Evolutionary conservation across 2,888 invertebrate species (phyloP).

Genomic region (Pharmacophagus antenor): DNA sequence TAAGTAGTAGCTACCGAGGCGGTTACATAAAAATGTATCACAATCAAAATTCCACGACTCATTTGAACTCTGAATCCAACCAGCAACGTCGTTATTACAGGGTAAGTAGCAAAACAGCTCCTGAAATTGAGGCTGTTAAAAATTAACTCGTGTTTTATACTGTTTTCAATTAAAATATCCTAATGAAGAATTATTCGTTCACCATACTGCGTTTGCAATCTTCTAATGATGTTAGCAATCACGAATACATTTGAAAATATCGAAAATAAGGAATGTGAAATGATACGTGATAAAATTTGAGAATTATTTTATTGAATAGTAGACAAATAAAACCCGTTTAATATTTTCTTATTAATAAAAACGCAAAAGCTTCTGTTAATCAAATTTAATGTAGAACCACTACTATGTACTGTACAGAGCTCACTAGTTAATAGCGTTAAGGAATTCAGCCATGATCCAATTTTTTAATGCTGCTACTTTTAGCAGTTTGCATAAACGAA

Average conservation of each 20-base stretch:
- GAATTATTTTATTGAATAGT: too few species aligned
- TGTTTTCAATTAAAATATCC: background rate
- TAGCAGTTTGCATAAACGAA: slow-evolving; percentile 17
- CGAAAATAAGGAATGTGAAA: too few species aligned
- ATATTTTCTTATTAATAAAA: background rate
- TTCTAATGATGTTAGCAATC: background rate
- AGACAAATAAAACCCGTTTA: background rate
- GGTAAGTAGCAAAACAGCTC: too few species aligned
- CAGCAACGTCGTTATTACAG: too few species aligned
- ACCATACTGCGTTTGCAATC: background rate
- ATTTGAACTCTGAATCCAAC: too few species aligned
- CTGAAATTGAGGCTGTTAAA: too few species aligned
- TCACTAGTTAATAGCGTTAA: slow-evolving; percentile 18
- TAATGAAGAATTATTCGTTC: background rate
- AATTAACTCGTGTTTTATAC: too few species aligned
- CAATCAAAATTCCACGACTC: too few species aligned
- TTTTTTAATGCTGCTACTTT: slow-evolving; percentile 22
- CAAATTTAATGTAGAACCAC: slow-evolving; percentile 3
- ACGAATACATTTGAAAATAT: background rate
- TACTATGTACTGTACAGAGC: slow-evolving; percentile 5
- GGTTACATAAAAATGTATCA: too few species aligned
- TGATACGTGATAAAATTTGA: too few species aligned
- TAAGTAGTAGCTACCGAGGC: too few species aligned
- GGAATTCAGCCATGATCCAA: slow-evolving; percentile 27
- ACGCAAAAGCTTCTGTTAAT: background rate